Evolutionary conservation across 2,797 vertebrate species (phyloP).

Genomic region (Micrastur ruficollis): DNA sequence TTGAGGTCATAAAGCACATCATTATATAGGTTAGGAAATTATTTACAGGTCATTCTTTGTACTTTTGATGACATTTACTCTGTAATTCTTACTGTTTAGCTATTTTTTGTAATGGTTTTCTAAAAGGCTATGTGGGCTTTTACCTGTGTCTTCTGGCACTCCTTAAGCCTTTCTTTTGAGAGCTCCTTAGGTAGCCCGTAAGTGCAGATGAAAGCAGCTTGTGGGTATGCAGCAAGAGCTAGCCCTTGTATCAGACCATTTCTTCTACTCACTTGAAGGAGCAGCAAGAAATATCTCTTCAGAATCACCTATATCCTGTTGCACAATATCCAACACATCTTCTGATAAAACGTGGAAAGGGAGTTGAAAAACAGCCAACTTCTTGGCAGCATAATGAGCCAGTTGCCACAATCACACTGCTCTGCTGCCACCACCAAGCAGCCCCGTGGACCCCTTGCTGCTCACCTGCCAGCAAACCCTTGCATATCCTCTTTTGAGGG

Average conservation of each 20-base stretch:
- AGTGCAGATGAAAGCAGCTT: not conserved
- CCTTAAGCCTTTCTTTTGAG: not conserved
- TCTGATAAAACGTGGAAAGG: not conserved
- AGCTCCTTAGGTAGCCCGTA: not conserved
- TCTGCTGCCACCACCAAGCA: not conserved
- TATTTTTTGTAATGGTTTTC: not conserved
- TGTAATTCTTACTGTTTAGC: not conserved
- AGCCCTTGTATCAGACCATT: not conserved
- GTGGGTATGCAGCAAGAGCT: not conserved
- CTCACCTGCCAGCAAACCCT: not conserved
- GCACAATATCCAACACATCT: not conserved
- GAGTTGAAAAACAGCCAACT: not conserved
- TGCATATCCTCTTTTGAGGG: not conserved
- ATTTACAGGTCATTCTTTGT: constrained; percentile 19
- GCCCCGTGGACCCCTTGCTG: fast-evolving
- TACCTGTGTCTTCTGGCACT: not conserved
- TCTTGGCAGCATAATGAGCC: not conserved
- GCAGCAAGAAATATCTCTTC: not conserved
- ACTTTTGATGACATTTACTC: not conserved
- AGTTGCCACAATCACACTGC: not conserved
- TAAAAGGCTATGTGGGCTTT: not conserved
- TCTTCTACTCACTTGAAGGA: not conserved
- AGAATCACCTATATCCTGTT: not conserved
- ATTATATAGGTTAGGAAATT: not conserved
- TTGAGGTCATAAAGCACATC: not conserved